Evolutionary conservation across 2,113 vertebrate genomes (phyloP).

Genomic region (Coracopsis vasa): DNA sequence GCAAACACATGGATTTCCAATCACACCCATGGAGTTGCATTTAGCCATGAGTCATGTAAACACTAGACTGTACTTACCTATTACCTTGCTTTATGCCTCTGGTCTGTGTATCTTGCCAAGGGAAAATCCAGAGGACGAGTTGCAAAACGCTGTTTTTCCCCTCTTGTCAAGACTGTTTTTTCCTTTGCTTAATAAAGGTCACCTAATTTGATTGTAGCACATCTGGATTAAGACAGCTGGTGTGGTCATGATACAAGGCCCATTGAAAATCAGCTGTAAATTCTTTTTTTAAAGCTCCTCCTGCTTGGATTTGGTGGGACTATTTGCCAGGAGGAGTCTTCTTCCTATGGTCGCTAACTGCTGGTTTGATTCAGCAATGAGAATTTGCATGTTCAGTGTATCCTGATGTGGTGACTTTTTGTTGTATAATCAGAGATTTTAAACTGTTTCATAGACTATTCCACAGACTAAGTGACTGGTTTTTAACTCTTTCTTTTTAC

Average conservation of each 20-base stretch:
- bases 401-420: neutral
- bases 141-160: neutral
- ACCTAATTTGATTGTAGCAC: neutral
- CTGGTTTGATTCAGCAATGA: neutral
- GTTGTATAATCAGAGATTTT: neutral
- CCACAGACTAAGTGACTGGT: neutral
- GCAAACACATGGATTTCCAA: neutral
- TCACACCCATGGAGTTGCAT: neutral
- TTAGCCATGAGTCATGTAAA: neutral
- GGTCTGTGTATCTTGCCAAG: fast-evolving
- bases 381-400: neutral
- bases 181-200: neutral
- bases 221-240: neutral
- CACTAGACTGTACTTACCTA: neutral
- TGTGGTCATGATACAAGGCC: neutral
- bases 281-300: neutral
- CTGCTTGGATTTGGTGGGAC: neutral
- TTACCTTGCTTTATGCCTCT: neutral
- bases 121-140: neutral
- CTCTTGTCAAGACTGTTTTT: neutral
- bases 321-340: neutral
- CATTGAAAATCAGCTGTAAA: neutral
- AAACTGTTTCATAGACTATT: neutral
- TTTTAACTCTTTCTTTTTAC: neutral
- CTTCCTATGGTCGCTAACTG: neutral